phyloP scores from a whole-genome alignment of 2,888 invertebrate species.

The Volucella inanis region DNA sequence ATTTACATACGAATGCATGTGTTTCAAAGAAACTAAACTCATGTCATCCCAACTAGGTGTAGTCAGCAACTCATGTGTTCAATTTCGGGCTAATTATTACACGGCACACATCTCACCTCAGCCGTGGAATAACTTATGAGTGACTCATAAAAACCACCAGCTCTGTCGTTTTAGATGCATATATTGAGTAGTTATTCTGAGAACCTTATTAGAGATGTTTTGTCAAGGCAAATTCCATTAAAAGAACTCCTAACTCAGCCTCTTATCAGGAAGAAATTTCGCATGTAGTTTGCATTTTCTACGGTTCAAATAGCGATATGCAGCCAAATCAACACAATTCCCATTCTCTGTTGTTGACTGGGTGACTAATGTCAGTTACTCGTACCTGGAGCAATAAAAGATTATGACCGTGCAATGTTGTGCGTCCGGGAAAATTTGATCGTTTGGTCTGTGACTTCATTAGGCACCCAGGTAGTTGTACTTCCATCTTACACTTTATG shows the following conservation, averaged over 20 bases:
- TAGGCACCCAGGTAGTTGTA: constrained; percentile 66
- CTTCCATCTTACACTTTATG: constrained; percentile 75
- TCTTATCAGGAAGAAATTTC: constrained; percentile 53
- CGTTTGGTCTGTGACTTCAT: constrained; percentile 71
- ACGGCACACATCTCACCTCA: constrained; percentile 24
- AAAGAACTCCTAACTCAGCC: constrained; percentile 38
- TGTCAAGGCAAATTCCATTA: constrained; percentile 15
- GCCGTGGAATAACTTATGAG: constrained; percentile 16
- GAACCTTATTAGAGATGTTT: constrained; percentile 58
- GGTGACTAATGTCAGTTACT: constrained; percentile 1
- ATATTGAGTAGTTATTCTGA: constrained; percentile 41
- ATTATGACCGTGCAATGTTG: constrained; percentile 26
- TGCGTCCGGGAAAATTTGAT: constrained; percentile 49
- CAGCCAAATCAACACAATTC: not conserved
- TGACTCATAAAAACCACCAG: constrained; percentile 23
- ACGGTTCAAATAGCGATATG: constrained; percentile 20
- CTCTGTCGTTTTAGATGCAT: constrained; percentile 26
- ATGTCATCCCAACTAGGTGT: no score
- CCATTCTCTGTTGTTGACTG: not conserved
- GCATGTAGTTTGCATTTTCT: constrained; percentile 20
- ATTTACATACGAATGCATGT: no score
- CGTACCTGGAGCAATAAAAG: constrained; percentile 42
- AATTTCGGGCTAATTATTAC: constrained; percentile 10
- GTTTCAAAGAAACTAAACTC: no score
- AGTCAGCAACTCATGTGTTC: no score